Conservation (phyloP, 2,797 vertebrate species). For the Onychomys arenicola region DNA sequence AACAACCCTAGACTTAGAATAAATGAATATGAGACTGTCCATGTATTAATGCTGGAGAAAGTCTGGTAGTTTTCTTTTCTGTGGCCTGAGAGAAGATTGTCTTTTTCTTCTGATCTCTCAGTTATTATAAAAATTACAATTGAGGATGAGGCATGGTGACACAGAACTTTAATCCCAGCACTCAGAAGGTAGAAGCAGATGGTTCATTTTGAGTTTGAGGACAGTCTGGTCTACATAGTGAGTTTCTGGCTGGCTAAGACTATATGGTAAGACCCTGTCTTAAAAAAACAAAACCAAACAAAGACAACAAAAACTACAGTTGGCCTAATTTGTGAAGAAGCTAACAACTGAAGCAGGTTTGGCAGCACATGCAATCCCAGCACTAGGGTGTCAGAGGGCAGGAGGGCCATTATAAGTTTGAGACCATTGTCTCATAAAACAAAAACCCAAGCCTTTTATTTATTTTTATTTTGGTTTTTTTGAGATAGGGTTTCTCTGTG, state of each 20-base stretch:
- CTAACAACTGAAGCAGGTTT: not conserved
- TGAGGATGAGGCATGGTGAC: not conserved
- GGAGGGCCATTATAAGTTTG: not conserved
- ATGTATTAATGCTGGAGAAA: not conserved
- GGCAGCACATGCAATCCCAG: not conserved
- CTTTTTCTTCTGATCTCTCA: conserved; percentile 55
- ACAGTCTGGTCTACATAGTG: not conserved
- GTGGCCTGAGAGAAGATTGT: conserved; percentile 20
- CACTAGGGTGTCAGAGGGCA: not conserved
- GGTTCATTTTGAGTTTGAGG: not conserved
- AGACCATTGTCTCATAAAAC: not conserved
- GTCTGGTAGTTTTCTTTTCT: conserved; percentile 23
- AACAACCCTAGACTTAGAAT: conserved; percentile 31
- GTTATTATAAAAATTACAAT: conserved; percentile 60
- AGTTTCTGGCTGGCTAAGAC: not conserved
- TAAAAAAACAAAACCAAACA: not conserved
- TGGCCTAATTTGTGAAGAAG: not conserved
- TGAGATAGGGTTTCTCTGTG: too few species aligned
- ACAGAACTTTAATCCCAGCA: not conserved
- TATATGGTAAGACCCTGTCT: not conserved
- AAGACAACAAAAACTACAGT: not conserved
- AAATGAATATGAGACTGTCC: not conserved
- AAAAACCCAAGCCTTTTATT: conserved; percentile 3
- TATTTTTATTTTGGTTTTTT: too few species aligned
- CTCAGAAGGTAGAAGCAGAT: not conserved